Evolutionary conservation across 2,797 vertebrate genomes (phyloP).

Genomic region (Perdix hodgsoniae): DNA sequence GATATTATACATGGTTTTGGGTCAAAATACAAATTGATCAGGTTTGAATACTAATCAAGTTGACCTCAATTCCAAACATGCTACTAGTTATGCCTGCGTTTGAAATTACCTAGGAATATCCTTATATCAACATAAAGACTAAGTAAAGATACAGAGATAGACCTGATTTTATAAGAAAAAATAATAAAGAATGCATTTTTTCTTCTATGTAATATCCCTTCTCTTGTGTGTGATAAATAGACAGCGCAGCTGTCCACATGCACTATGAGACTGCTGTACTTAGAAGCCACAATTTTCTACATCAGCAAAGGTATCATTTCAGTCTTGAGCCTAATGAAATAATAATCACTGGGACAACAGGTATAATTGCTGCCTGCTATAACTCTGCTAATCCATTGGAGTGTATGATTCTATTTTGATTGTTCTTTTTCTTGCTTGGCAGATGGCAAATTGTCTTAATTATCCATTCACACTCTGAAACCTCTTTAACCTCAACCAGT

Average conservation of each 20-base stretch:
- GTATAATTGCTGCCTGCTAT: slow-evolving; percentile 45
- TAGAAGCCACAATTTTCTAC: background rate
- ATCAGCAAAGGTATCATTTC: slow-evolving; percentile 14
- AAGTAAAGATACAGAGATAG: background rate
- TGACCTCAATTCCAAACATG: background rate
- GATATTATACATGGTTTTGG: background rate
- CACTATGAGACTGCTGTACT: accelerated
- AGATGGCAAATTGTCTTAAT: slow-evolving; percentile 67
- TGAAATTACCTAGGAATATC: background rate
- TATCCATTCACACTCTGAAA: slow-evolving; percentile 39
- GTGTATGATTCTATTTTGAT: slow-evolving; percentile 24
- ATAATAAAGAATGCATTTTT: background rate
- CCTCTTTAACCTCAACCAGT: slow-evolving; percentile 52
- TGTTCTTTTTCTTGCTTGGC: slow-evolving; percentile 46
- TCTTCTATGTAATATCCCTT: background rate
- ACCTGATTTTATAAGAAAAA: background rate
- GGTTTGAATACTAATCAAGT: background rate
- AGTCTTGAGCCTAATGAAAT: slow-evolving; percentile 45
- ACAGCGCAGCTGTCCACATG: background rate
- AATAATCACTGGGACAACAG: slow-evolving; percentile 53
- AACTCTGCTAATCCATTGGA: background rate
- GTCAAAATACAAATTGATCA: background rate
- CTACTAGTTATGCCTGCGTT: background rate
- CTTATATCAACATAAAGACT: background rate
- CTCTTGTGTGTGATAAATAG: background rate